Conservation (phyloP, 2,888 invertebrate species). For the Leucozona laternaria region DNA sequence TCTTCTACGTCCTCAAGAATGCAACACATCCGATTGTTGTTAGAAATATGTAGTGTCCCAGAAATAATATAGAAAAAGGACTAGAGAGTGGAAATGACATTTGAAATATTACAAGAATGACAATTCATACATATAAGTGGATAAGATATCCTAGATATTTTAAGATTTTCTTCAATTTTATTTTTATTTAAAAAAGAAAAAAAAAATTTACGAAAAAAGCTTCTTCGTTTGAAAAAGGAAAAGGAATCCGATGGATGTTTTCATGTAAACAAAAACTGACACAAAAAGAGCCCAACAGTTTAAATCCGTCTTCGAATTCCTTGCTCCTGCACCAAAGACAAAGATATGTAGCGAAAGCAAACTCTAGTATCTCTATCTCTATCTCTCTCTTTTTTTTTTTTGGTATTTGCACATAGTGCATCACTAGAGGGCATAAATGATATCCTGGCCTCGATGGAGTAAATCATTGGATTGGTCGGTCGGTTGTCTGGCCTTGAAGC, state of each 20-base stretch:
- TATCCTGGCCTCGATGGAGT: slow-evolving; percentile 49
- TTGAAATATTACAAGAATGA: slow-evolving; percentile 53
- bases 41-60: neutral
- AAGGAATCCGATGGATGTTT: slow-evolving; percentile 29
- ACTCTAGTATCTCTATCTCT: neutral
- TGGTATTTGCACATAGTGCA: slow-evolving; percentile 28
- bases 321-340: too few species aligned
- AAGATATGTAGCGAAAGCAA: slow-evolving; percentile 1
- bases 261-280: neutral
- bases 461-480: slow-evolving; percentile 51
- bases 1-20: slow-evolving; percentile 3
- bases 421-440: slow-evolving; percentile 48
- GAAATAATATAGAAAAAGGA: neutral
- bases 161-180: neutral
- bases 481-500: slow-evolving; percentile 61
- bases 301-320: slow-evolving; percentile 40
- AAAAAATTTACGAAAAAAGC: slow-evolving; percentile 17
- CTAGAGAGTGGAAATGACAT: slow-evolving; percentile 53
- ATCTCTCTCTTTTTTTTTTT: neutral
- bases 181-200: neutral
- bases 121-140: slow-evolving; percentile 55
- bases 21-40: slow-evolving; percentile 6
- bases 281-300: slow-evolving; percentile 22
- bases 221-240: slow-evolving; percentile 6
- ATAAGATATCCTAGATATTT: slow-evolving; percentile 31